Evolutionary conservation across 1,140 invertebrate genomes (phyloP), one percentile per base, ranked within the genome.

Genomic region (Achatina immaculata): DNA sequence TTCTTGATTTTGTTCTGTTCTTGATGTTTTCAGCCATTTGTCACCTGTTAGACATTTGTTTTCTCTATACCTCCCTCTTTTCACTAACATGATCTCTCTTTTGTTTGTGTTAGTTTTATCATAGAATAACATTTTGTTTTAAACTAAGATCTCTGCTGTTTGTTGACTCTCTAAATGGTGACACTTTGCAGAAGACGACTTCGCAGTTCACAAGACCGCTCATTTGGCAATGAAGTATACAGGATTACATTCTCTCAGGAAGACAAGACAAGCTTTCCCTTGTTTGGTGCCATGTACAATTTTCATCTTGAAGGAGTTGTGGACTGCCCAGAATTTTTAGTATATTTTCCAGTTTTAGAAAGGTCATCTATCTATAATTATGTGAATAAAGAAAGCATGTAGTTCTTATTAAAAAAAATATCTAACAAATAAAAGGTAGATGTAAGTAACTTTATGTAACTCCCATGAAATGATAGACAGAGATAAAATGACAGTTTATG

Each of bases 291-390:
- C 45, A 96, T 97, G 91, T 99, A 99, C 92, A 94, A 98, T 91
- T 99, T 99, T 90, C 94, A 97, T 88, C 91, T 99, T 73, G 96
- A 99, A 89, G 97, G 96, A 62, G 96, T 98, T 24, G 98, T 99
- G 0, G 95, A 99, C 90, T 99, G 98, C 92, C 98, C 98, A 38
- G 98, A 99, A 91, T 99, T 99, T 93, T 92, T 99, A 42, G 97
- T 99, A 24, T 95, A 99, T 92, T 96, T 99, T 91, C 95, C 96
- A 38, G 93, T 95, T 7, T 93, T 99, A 78, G 92, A 94, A 83
- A 95, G 96, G 93, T 94, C 87, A 89, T 91, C n/a, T n/a, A n/a
- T n/a, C n/a, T n/a, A n/a, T n/a, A n/a, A n/a, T n/a, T n/a, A n/a
- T n/a, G n/a, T 88, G 65, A 68, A 11, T 14, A 31, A 24, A 11